Evolutionary conservation across 2,888 invertebrate genomes (phyloP), one percentile per base, ranked within the genome.

Genomic region (Glyphotaelius pellucidus): DNA sequence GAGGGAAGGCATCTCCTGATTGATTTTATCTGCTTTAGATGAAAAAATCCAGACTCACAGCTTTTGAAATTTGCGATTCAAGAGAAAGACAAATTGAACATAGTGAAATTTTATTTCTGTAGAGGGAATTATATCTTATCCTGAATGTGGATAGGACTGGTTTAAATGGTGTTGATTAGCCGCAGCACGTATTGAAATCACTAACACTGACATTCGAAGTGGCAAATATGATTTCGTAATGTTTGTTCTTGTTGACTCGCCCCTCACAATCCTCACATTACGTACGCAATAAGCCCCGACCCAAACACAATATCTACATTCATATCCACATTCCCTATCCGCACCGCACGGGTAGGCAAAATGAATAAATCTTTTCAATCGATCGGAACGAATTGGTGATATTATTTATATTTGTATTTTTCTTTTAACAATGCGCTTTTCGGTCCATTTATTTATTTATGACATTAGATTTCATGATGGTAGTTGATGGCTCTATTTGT

Each of bases 381-480:
- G 91, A 42, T 86, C 93, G 91, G 67, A 91, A 90, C 93, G 92
- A 93, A 93, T 93, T 92, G 91, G 90, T 91, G 42, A 89, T 92
- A 91, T 93, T 92, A 93, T 93, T 90, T 92, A 92, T 92, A 91
- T 91, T 91, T 30, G 47, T 83, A 83, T 92, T 89, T 92, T 91
- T 84, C 91, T 35, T 81, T 32, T 80, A 86, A 93, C 91, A 93
- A 93, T 90, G 91, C 79, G 52, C 80, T 91, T 93, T 67, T 93
- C 93, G 91, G 93, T 91, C 92, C 93, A 93, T 93, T 93, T 93
- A 93, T 92, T 93, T 93, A 93, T 93, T 93, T 93, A 93, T 93
- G 88, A 93, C 93, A 93, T 93, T 92, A 93, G 92, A 90, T 93
- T 92, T 91, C 92, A 91, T 93, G 91, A 92, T 92, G 92, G 47